Evolutionary conservation across 2,113 vertebrate genomes (phyloP).

Genomic region (Atherinomorus stipes): DNA sequence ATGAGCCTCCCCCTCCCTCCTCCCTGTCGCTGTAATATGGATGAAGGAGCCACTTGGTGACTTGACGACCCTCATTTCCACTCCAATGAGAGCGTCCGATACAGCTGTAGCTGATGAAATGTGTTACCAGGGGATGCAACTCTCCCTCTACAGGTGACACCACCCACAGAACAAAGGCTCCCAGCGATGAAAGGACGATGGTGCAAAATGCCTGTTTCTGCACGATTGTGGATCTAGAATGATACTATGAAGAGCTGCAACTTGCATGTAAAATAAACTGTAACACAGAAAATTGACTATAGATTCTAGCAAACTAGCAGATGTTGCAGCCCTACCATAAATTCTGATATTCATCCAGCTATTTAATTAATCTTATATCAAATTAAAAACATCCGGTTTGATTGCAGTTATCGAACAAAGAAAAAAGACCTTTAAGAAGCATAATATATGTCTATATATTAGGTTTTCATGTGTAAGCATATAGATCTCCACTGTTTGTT

Average conservation of each 20-base stretch:
- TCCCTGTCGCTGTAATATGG: constrained; percentile 50
- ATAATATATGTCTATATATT: too few relatives aligned
- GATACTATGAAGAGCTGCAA: not conserved
- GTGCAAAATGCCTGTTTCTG: constrained; percentile 59
- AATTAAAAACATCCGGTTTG: too few relatives aligned
- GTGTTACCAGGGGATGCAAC: constrained; percentile 55
- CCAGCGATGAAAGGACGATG: constrained; percentile 58
- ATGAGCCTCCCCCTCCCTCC: constrained; percentile 28
- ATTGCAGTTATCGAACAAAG: too few relatives aligned
- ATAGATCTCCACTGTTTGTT: too few relatives aligned
- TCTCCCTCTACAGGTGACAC: constrained; percentile 51
- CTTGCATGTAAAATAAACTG: too few relatives aligned
- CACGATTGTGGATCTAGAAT: not conserved
- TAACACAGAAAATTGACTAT: not conserved
- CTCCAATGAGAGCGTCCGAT: constrained; percentile 56
- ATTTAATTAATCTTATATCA: not conserved
- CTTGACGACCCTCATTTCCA: constrained; percentile 72
- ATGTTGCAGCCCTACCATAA: too few relatives aligned
- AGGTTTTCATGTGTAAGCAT: too few relatives aligned
- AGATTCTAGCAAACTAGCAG: too few relatives aligned
- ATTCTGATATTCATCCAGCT: too few relatives aligned
- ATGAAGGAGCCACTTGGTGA: constrained; percentile 70
- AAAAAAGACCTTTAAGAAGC: too few relatives aligned
- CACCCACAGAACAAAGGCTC: constrained; percentile 66
- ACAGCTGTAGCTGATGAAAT: constrained; percentile 76